Evolutionary conservation across 1,140 invertebrate species (phyloP), one percentile per base, ranked within the genome.

Genomic region (Ylistrum balloti): DNA sequence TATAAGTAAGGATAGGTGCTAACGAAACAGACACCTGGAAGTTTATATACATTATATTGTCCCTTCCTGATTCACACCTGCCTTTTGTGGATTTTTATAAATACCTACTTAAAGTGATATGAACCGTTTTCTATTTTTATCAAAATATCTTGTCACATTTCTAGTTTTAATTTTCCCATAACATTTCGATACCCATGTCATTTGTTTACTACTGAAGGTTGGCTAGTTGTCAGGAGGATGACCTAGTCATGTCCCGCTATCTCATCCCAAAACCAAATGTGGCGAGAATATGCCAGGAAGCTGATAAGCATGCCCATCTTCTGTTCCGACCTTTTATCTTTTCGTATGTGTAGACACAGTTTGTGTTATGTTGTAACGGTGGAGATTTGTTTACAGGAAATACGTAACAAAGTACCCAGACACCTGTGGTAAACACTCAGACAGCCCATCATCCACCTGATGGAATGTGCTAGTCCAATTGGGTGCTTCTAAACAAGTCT

Each of bases 281-380:
- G n/a, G 56, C 56, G 56, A 74, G 56, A 74, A 74, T 74, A 74
- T n/a, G 3, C n/a, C 20, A 28, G 56, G 56, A 11, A 74, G 56
- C 56, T 74, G 56, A 74, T 74, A 74, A 74, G 56, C 56, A n/a
- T 28, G 56, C n/a, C 56, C 56, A 74, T 74, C 56, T 74, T 28
- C n/a, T 22, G 56, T n/a, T 74, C 56, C 28, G n/a, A 74, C 56
- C 56, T 28, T 74, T 74, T 28, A 74, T 74, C n/a, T 74, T 5
- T 5, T 28, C 15, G 56, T 74, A 74, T 74, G 20, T 5, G 56
- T 9, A 28, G n/a, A 74, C 56, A 74, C 56, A 5, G n/a, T 74
- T 28, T 28, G 56, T 28, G 56, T 28, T 74, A 74, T 74, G 56
- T 74, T 74, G 56, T 74, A 74, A 74, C 22, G 56, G 28, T 9